phyloP scores from a whole-genome alignment of 2,113 vertebrate genomes.

The Poeciliopsis retropinna region DNA sequence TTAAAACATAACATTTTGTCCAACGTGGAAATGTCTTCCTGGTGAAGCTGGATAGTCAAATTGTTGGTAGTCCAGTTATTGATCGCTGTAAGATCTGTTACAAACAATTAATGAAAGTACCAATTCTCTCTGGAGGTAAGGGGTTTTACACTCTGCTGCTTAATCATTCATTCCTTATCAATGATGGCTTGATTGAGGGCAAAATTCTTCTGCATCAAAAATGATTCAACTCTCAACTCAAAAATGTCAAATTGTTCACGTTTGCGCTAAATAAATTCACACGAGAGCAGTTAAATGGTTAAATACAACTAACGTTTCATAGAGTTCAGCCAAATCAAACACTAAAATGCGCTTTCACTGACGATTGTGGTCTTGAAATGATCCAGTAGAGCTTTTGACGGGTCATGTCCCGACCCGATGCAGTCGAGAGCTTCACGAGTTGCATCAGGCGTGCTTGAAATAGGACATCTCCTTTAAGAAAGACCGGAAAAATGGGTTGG shows the following conservation, averaged over 20 bases:
- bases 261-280: neutral
- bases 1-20: slow-evolving; percentile 9
- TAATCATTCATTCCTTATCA: neutral
- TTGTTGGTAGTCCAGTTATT: neutral
- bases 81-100: neutral
- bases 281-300: neutral
- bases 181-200: neutral
- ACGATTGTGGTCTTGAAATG: neutral
- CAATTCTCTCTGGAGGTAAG: neutral
- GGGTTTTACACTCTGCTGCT: neutral
- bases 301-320: neutral
- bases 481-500: too few relatives aligned
- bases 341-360: neutral
- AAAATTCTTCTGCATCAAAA: neutral
- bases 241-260: neutral
- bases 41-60: neutral
- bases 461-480: too few relatives aligned
- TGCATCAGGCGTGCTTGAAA: too few relatives aligned
- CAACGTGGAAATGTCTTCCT: slow-evolving; percentile 7
- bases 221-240: neutral
- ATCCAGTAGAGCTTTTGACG: neutral
- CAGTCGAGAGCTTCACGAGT: too few relatives aligned
- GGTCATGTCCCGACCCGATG: too few relatives aligned
- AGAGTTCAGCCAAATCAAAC: neutral
- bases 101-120: neutral